Evolutionary conservation across 2,888 invertebrate species (phyloP).

Genomic region (Euphydryas editha): DNA sequence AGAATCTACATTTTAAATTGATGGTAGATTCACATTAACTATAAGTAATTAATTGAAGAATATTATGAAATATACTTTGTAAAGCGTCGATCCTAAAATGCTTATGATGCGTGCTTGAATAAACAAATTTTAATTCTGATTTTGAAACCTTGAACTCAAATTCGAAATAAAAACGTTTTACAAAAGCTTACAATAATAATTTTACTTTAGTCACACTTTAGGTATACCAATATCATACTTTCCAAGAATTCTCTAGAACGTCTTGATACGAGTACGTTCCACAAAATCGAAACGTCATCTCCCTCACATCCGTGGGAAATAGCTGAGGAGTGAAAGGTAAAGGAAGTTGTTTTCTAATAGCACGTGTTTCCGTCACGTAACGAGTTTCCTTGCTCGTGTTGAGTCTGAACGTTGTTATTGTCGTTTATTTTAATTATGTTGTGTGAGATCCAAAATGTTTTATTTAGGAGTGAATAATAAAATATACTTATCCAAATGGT

Average conservation of each 20-base stretch:
- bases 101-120: no score
- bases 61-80: no score
- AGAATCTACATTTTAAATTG: no score
- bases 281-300: slow-evolving; percentile 1
- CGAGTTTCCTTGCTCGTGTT: slow-evolving; percentile 17
- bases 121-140: no score
- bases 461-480: neutral
- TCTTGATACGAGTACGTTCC: neutral
- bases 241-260: slow-evolving; percentile 1
- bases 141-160: no score
- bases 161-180: neutral
- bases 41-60: no score
- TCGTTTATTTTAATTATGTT: neutral
- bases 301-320: slow-evolving; percentile 3
- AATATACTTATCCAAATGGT: no score
- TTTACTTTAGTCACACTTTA: neutral
- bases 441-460: neutral
- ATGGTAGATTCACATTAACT: no score
- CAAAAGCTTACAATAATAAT: neutral
- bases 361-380: slow-evolving; percentile 24
- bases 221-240: neutral
- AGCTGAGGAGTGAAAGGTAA: neutral
- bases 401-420: neutral
- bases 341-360: slow-evolving; percentile 29
- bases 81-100: no score